phyloP scores from a whole-genome alignment of 1,140 invertebrate species.

The Dufourea novaeangliae region DNA sequence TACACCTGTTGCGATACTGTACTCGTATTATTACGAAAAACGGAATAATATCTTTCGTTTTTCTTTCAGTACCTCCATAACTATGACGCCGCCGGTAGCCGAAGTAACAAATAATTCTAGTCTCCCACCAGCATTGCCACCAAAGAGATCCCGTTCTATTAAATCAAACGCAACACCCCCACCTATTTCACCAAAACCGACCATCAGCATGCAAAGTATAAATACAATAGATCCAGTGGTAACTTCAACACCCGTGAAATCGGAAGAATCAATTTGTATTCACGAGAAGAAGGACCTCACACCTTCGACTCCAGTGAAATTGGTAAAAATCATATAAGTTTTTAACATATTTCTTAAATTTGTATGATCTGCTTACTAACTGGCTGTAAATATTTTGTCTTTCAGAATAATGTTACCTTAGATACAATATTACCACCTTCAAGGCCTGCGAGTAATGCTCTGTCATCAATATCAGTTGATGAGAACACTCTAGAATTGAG shows the following conservation, averaged over 20 bases:
- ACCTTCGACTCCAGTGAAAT: conserved; percentile 66
- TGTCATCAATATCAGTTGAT: conserved; percentile 75
- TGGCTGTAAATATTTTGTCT: not conserved
- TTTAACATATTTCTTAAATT: not conserved
- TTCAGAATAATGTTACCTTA: conserved; percentile 72
- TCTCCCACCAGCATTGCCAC: conserved; percentile 89
- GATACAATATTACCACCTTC: conserved; percentile 69
- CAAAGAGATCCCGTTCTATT: conserved; percentile 84
- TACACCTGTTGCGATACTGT: not conserved
- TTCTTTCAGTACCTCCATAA: conserved; percentile 70
- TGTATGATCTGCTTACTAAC: too few relatives aligned
- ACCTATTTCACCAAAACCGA: conserved; percentile 76
- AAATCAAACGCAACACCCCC: conserved; percentile 79
- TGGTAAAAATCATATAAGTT: conserved; percentile 46
- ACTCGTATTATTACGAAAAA: not conserved
- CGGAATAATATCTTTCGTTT: conserved; percentile 9
- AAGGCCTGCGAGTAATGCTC: conserved; percentile 75
- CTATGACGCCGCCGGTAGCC: conserved; percentile 74
- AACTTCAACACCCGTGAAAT: conserved; percentile 75
- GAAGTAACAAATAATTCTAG: conserved; percentile 76
- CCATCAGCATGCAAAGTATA: conserved; percentile 72
- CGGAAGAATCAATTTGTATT: conserved; percentile 60
- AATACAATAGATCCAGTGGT: conserved; percentile 74
- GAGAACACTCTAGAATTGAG: conserved; percentile 77
- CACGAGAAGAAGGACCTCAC: conserved; percentile 71